Percentiles rank a stretch among this genome's conserved stretches.
Conservation (phyloP, 2,113 vertebrate species). For the Neofelis nebulosa region DNA sequence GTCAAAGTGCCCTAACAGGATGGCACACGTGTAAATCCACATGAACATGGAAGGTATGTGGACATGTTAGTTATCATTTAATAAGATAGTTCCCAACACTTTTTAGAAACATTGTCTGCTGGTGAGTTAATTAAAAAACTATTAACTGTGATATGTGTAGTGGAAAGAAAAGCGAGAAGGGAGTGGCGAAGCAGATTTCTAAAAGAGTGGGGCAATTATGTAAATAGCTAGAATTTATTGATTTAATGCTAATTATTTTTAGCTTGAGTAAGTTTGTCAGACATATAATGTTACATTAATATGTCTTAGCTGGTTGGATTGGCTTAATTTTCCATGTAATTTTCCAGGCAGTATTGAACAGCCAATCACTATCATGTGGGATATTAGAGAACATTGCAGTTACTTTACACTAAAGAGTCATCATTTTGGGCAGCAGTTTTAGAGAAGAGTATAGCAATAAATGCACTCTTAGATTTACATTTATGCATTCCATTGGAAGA, state of each 20-base stretch:
- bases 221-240: constrained; percentile 70
- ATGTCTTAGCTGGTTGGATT: constrained; percentile 61
- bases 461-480: neutral
- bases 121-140: constrained; percentile 56
- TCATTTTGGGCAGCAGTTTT: constrained; percentile 19
- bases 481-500: neutral
- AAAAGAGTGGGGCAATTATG: constrained; percentile 61
- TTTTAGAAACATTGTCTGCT: neutral
- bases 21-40: neutral
- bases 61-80: constrained; percentile 14
- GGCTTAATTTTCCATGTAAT: constrained; percentile 76
- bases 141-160: constrained; percentile 34
- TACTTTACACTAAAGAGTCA: constrained; percentile 24
- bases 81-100: neutral
- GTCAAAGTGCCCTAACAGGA: neutral
- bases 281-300: constrained; percentile 62
- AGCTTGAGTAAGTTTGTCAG: constrained; percentile 68
- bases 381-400: constrained; percentile 45
- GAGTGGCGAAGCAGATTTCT: constrained; percentile 46
- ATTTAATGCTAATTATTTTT: constrained; percentile 75
- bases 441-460: neutral
- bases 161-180: constrained; percentile 43
- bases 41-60: neutral
- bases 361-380: constrained; percentile 31
- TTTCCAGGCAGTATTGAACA: constrained; percentile 67